A percentile compares a stretch with the other conserved stretches of the same genome.
phyloP scores from a whole-genome alignment of 2,113 vertebrate genomes.

The Chroicocephalus ridibundus region DNA sequence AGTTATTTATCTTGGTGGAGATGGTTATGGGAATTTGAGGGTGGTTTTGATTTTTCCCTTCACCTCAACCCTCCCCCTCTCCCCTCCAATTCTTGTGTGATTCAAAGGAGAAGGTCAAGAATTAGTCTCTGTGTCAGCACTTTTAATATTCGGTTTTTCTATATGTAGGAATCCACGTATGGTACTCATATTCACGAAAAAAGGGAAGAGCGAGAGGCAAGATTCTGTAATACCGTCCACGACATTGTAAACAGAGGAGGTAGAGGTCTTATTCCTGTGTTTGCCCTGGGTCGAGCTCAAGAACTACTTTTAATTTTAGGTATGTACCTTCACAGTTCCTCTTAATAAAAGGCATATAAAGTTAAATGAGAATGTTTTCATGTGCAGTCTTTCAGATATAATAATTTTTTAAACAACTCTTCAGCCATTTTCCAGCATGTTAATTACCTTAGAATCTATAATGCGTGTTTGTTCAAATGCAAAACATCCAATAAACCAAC shows the following conservation, averaged over 20 bases:
- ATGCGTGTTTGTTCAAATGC: background rate
- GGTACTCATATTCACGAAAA: conserved; percentile 98
- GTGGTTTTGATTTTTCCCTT: background rate
- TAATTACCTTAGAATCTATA: background rate
- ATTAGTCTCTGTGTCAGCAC: background rate
- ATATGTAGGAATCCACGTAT: conserved; percentile 88
- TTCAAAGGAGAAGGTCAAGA: background rate
- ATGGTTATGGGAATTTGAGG: background rate
- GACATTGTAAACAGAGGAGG: conserved; percentile 96
- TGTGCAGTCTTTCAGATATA: background rate
- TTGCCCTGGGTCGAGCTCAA: conserved; percentile 94
- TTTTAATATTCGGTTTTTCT: background rate
- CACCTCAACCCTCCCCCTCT: background rate
- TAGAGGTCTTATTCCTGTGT: conserved; percentile 93
- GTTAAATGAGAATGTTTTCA: background rate
- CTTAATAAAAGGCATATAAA: background rate
- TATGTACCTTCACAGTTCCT: conserved; percentile 41
- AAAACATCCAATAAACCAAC: background rate
- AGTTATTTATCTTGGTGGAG: background rate
- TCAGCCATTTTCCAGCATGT: background rate
- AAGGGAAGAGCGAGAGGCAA: conserved; percentile 91
- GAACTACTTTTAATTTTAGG: conserved; percentile 94
- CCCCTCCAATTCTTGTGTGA: too few species aligned
- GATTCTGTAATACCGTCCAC: conserved; percentile 96
- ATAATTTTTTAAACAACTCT: background rate